A percentile compares a stretch with the other conserved stretches of the same genome.
phyloP scores from a whole-genome alignment of 2,888 invertebrate species.

The Cordilura impudica region DNA sequence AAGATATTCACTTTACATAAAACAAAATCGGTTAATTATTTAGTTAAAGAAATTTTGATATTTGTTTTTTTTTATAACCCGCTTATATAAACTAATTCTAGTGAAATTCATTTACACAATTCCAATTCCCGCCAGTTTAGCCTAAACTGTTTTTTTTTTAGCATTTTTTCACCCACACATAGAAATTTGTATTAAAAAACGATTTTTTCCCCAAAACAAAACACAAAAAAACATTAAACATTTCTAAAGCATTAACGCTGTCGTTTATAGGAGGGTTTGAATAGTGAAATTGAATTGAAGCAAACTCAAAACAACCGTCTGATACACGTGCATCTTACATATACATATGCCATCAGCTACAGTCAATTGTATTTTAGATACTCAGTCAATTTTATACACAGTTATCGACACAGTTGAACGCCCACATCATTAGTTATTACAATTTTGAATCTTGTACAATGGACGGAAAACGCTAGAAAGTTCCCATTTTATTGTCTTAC shows the following conservation, averaged over 20 bases:
- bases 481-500: no score
- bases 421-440: no score
- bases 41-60: slow-evolving; percentile 27
- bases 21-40: slow-evolving; percentile 17
- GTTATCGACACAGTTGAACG: background rate
- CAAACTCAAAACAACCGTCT: slow-evolving; percentile 35
- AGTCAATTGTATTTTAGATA: background rate
- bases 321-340: slow-evolving; percentile 35
- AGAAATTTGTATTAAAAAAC: slow-evolving; percentile 17
- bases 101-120: slow-evolving; percentile 15
- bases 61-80: slow-evolving; percentile 31
- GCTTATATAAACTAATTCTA: slow-evolving; percentile 33
- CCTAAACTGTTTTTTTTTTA: background rate
- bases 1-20: no score
- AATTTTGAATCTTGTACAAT: no score
- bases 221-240: slow-evolving; percentile 22
- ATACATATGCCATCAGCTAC: slow-evolving; percentile 16
- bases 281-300: background rate
- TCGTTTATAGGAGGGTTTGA: background rate
- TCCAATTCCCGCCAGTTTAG: slow-evolving; percentile 22
- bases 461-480: no score
- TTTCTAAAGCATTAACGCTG: slow-evolving; percentile 1
- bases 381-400: background rate
- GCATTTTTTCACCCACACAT: slow-evolving; percentile 42
- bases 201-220: slow-evolving; percentile 15